Evolutionary conservation across 1,140 invertebrate species (phyloP), one percentile per base, ranked within the genome.

Genomic region (Rhagoletis pomonella): DNA sequence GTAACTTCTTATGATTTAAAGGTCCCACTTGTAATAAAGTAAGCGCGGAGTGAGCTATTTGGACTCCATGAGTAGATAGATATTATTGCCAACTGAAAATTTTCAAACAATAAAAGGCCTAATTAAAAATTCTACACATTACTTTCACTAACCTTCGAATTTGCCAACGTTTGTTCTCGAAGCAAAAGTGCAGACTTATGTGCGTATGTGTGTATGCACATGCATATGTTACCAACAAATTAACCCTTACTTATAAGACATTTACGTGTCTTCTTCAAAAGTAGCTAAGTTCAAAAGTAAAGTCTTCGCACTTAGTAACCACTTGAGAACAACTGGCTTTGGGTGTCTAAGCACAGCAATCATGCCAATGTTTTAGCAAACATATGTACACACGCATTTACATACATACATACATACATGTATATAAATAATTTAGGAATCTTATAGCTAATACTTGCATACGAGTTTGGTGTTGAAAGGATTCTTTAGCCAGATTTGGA

Each of bases 91-190:
- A 55, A 19, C 47, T 29, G 73, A 55, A 81, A 55, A 81, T 58
- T 29, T 29, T 81, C 58, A 19, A 87, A 81, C 77, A 86, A 88
- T 88, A 86, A 87, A 88, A 88, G 73, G 88, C 86, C 88, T 88
- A 92, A 92, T 92, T 92, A 92, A 92, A 92, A 92, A 92, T 92
- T 90, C 90, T 90, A 91, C 88, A 90, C 91, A 92, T 92, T 87
- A 87, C 87, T 85, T 87, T 87, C 87, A 55, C 87, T 81, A 85
- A 29, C 73, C 73, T 55, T 9, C 73, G 39, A 55, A 81, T 81
- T 19, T 50, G 44, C 69, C 69, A 47, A 0, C 17, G 69, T 42
- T n/a, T 47, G 69, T 6, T 2, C 7, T 1, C 29, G 29, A n/a
- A 47, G 42, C 60, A 1, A 12, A 62, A 65, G 19, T 58, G 1